Evolutionary conservation across 2,113 vertebrate species (phyloP).

Genomic region (Cynopterus brachyotis): DNA sequence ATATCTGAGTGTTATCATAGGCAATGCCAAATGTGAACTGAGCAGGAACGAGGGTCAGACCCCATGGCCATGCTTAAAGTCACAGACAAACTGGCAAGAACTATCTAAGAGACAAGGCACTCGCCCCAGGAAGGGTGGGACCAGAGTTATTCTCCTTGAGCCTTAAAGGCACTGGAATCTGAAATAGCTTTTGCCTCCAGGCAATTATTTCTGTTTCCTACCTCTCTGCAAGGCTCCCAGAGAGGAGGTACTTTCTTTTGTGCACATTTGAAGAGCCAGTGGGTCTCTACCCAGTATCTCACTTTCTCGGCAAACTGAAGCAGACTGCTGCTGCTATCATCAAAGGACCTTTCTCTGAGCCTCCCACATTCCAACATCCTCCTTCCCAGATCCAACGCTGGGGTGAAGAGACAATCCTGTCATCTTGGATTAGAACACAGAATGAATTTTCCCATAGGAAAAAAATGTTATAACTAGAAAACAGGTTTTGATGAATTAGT

Average conservation of each 20-base stretch:
- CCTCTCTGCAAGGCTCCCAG: not conserved
- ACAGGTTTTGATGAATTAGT: not conserved
- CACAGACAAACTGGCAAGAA: slow-evolving; percentile 3
- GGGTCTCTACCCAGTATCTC: not conserved
- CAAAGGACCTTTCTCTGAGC: not conserved
- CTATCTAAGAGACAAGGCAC: not conserved
- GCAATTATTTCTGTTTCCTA: not conserved
- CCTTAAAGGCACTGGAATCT: slow-evolving; percentile 5
- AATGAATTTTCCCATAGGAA: not conserved
- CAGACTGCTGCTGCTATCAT: not conserved
- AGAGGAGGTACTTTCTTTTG: not conserved
- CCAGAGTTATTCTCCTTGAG: not conserved
- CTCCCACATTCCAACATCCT: not conserved
- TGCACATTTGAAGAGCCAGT: not conserved
- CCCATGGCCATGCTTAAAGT: not conserved
- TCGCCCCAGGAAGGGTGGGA: not conserved
- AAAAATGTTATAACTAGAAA: not conserved
- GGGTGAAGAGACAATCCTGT: not conserved
- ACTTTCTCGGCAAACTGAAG: not conserved
- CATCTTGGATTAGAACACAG: not conserved
- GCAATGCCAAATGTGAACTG: slow-evolving; percentile 21
- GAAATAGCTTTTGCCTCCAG: not conserved
- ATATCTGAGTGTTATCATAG: not conserved
- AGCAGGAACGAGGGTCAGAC: slow-evolving; percentile 18
- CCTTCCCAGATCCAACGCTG: not conserved